phyloP scores from a whole-genome alignment of 1,140 invertebrate genomes.

The Microplitis mediator region DNA sequence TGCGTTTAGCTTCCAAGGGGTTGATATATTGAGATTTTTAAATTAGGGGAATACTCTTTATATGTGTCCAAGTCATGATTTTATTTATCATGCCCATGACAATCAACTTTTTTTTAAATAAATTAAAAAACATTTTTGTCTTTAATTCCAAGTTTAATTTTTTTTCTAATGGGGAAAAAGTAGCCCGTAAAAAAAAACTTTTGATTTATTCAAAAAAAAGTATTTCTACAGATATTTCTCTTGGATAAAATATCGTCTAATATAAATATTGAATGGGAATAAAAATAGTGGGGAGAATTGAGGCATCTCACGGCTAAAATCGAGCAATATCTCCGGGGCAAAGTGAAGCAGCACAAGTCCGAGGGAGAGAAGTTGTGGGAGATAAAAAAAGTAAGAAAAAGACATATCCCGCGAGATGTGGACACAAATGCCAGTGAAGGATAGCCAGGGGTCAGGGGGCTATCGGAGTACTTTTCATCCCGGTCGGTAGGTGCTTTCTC shows the following conservation, averaged over 20 bases:
- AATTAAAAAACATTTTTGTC: too few species aligned
- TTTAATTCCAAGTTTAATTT: too few species aligned
- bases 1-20: neutral
- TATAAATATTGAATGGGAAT: slow-evolving; percentile 3
- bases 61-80: neutral
- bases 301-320: neutral
- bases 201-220: too few species aligned
- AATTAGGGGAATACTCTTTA: neutral
- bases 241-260: neutral
- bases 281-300: neutral
- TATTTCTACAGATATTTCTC: too few species aligned
- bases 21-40: slow-evolving; percentile 9
- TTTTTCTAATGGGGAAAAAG: too few species aligned
- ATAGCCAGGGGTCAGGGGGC: slow-evolving; percentile 59
- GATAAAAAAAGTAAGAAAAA: neutral
- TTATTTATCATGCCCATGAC: neutral
- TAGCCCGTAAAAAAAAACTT: too few species aligned
- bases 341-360: neutral
- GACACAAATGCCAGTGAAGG: slow-evolving; percentile 46
- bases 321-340: neutral
- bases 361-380: too few species aligned
- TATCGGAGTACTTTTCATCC: slow-evolving; percentile 48
- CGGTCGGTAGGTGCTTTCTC: slow-evolving; percentile 25
- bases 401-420: slow-evolving; percentile 22
- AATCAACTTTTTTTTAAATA: too few species aligned